Base-by-base conservation (phyloP, 1,140 invertebrate genomes). In the Acromyrmex heyeri region DNA sequence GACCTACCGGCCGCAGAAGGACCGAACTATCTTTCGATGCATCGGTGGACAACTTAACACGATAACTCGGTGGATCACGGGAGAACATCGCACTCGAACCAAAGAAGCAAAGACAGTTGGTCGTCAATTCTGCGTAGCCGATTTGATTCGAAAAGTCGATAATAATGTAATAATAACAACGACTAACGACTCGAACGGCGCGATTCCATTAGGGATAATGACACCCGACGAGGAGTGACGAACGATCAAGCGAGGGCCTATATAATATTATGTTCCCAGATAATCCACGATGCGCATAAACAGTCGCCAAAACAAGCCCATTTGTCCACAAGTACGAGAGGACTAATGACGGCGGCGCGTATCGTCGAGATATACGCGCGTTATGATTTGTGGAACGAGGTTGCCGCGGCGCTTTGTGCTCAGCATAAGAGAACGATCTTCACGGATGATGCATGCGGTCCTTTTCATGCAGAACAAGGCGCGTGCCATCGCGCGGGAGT, bases 341-440 rank as follows among this genome's bases (percentile, higher is more conserved):
- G 6, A 30, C 21, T 38, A 79, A 79, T n/a, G 77, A 67, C 18
- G 27, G 61, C 64, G 30, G 78, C 61, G 64, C 38, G 79, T 59
- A 50, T 62, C 69, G n/a, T 55, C 53, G 21, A 85, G 55, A 79
- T 86, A 50, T 86, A 65, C 65, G 59, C 16, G 79, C 53, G n/a
- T 83, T 88, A 88, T 85, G 87, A 88, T 88, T 87, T 87, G 78
- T 70, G 62, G 62, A 67, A 75, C 57, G 69, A 53, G 67, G 44
- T 34, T 78, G 85, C 34, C 24, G 27, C 64, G 65, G 85, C 69
- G 67, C 87, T 88, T 88, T 77, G 87, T 77, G 24, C 64, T 18
- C n/a, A n/a, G 53, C 57, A 78, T 69, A 72, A 69, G 69, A 87
- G 62, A 38, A 62, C 30, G 78, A 85, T 89, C 81, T 64, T 30